A percentile compares a stretch with the other conserved stretches of the same genome.
Evolutionary conservation across 2,888 invertebrate species (phyloP).

Genomic region (Sclerodermus sp.): DNA sequence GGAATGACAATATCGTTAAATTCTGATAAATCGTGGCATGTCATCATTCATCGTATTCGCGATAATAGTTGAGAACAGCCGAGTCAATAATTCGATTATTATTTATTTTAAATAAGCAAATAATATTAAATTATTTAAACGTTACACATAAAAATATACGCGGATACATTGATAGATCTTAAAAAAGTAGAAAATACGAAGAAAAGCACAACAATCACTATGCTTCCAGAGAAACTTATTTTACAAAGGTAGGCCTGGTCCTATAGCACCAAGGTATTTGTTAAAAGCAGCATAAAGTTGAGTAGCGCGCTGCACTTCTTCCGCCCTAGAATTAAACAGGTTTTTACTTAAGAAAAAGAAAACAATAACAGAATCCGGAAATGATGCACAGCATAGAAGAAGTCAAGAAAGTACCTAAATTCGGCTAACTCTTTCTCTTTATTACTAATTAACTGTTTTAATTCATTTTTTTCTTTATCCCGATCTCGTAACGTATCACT

Average conservation of each 20-base stretch:
- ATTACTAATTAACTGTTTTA: slow-evolving; percentile 34
- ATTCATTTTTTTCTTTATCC: slow-evolving; percentile 39
- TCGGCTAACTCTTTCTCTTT: slow-evolving; percentile 43
- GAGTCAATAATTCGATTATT: too few species aligned
- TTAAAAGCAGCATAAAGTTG: slow-evolving; percentile 49
- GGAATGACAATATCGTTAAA: too few species aligned
- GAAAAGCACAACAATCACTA: neutral
- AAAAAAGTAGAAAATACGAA: too few species aligned
- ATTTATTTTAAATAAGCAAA: too few species aligned
- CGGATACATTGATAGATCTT: too few species aligned
- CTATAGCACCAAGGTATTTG: slow-evolving; percentile 45
- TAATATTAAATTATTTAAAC: too few species aligned
- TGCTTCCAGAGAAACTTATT: neutral
- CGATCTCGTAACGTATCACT: slow-evolving; percentile 35
- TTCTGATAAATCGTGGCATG: too few species aligned
- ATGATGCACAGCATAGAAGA: neutral
- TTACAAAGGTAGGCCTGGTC: slow-evolving; percentile 25
- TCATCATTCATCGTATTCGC: too few species aligned
- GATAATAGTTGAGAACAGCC: too few species aligned
- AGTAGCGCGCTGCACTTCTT: slow-evolving; percentile 47
- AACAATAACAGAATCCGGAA: neutral
- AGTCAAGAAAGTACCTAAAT: slow-evolving; percentile 32
- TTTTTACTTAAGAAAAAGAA: neutral
- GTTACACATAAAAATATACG: too few species aligned
- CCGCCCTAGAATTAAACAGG: slow-evolving; percentile 45